Percentiles rank a stretch among this genome's conserved stretches.
Conservation (phyloP, 2,888 invertebrate genomes). For the Caradrina kadenii region DNA sequence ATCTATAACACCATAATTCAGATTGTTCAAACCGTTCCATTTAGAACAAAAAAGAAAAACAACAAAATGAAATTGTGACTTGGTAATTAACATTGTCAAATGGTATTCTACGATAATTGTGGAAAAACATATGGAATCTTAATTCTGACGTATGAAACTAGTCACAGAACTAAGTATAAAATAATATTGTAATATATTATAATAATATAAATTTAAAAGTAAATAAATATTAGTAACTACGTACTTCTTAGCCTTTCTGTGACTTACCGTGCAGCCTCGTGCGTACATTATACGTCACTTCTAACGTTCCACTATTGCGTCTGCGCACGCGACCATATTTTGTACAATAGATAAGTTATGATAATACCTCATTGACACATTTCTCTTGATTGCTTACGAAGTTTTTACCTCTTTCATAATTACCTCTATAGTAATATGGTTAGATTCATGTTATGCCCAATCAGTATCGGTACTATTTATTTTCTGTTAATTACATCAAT, state of each 20-base stretch:
- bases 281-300: not conserved
- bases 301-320: conserved; percentile 8
- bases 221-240: not conserved
- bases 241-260: not conserved
- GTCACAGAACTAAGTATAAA: not conserved
- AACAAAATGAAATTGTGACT: too few relatives aligned
- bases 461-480: too few relatives aligned
- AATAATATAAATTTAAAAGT: too few relatives aligned
- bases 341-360: conserved; percentile 20
- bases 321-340: conserved; percentile 24
- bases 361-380: conserved; percentile 44
- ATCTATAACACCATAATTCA: not conserved
- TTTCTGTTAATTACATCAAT: too few relatives aligned
- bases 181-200: too few relatives aligned
- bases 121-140: not conserved
- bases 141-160: not conserved
- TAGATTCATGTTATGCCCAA: too few relatives aligned
- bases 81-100: too few relatives aligned
- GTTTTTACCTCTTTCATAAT: too few relatives aligned
- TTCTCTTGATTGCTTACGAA: conserved; percentile 27
- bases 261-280: not conserved
- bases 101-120: too few relatives aligned
- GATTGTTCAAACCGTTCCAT: too few relatives aligned
- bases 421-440: not conserved
- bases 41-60: too few relatives aligned